Percentiles rank a stretch among this genome's conserved stretches.
Conservation (phyloP, 2,113 vertebrate species). For the Daphoenositta chrysoptera region DNA sequence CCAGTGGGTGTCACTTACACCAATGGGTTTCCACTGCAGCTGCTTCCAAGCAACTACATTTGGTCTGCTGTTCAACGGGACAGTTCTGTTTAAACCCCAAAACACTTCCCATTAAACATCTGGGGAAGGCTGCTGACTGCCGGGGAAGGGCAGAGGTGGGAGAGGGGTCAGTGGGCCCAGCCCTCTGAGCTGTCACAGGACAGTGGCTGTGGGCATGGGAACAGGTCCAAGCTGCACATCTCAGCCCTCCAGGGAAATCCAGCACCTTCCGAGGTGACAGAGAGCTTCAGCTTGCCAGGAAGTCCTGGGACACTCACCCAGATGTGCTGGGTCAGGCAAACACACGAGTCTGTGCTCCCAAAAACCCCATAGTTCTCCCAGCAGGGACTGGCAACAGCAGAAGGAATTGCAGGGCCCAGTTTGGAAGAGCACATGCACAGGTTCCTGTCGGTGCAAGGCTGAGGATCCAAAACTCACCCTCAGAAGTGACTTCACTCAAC, state of each 20-base stretch:
- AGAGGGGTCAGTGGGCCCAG: neutral
- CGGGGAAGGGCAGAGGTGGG: neutral
- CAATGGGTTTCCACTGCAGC: neutral
- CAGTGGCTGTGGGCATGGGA: neutral
- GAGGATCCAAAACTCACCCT: neutral
- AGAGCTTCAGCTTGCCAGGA: neutral
- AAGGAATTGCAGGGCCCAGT: neutral
- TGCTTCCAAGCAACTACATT: neutral
- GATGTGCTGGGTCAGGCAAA: neutral
- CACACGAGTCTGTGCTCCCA: fast-evolving
- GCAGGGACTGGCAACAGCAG: fast-evolving
- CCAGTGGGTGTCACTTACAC: neutral
- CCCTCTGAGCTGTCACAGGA: neutral
- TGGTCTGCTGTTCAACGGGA: neutral
- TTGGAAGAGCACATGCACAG: neutral
- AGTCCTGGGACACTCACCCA: neutral
- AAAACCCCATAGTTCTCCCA: neutral
- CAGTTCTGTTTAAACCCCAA: neutral
- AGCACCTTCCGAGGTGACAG: neutral
- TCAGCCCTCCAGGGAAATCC: neutral
- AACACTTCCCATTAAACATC: neutral
- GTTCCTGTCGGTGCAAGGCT: fast-evolving
- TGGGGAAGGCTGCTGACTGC: neutral
- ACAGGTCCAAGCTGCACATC: neutral
- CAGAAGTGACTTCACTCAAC: neutral